Conservation (phyloP, 2,797 vertebrate genomes). For the Eulemur coronatus region DNA sequence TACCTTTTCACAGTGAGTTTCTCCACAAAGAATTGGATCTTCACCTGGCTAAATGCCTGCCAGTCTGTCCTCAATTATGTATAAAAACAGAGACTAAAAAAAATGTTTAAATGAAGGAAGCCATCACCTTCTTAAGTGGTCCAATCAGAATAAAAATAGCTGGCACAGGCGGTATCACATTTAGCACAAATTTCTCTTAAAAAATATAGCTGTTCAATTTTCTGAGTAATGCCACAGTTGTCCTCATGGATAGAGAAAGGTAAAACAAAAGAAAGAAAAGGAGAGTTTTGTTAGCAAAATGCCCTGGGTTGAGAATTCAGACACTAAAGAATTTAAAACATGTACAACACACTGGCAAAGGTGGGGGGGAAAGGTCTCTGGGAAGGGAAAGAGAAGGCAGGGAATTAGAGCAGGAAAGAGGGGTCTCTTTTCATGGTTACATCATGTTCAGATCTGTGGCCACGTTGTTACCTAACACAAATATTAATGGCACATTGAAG, state of each 20-base stretch:
- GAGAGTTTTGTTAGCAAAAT: not conserved
- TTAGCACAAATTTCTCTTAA: not conserved
- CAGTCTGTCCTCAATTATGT: not conserved
- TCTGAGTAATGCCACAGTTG: not conserved
- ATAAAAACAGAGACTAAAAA: not conserved
- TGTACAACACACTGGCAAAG: not conserved
- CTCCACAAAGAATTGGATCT: not conserved
- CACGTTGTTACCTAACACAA: not conserved
- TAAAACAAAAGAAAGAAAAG: not conserved
- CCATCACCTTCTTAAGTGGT: not conserved
- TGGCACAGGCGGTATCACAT: not conserved
- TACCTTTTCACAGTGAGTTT: not conserved
- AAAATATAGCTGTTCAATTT: not conserved
- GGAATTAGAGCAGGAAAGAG: not conserved
- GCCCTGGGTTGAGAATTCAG: not conserved
- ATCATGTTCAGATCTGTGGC: not conserved
- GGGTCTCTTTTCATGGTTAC: not conserved
- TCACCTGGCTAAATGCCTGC: not conserved
- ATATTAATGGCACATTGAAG: not conserved
- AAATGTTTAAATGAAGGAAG: not conserved
- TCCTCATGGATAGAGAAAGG: not conserved
- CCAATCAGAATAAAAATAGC: not conserved
- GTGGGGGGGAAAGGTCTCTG: not conserved
- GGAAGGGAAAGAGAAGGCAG: not conserved
- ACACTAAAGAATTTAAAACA: not conserved